Base-by-base conservation (phyloP, 2,888 invertebrate species). In the Mimachlamys varia region DNA sequence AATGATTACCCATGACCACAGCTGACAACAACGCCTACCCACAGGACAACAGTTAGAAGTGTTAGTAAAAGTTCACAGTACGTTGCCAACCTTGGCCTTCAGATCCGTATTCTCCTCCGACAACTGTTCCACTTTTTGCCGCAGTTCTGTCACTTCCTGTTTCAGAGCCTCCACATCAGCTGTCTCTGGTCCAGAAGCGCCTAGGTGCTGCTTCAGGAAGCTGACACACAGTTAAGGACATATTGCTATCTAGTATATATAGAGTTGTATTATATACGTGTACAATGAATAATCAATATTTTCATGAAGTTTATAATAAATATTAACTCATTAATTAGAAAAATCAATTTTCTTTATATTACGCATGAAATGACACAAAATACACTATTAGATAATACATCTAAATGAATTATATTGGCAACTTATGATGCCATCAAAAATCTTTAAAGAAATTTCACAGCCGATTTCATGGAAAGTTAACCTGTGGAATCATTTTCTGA, bases 141-240 rank as follows among this genome's bases (percentile, higher is more conserved):
- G 92, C 50, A 97, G 94, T 93, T 96, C 96, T 88, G 96, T 95
- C 22, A 97, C 95, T 93, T 97, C 96, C 38, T 96, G 93, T 93
- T 96, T 96, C 76, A 97, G 92, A 17, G 96, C 96, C 92, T 97
- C 97, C 0, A 96, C 96, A 94, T 96, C 97, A n/a, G 96, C 96
- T 88, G 96, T 95, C 91, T 96, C 96, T 88, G 97, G 96, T 17
- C 96, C 96, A 38, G 94, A 94, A 10, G 95, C 95, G 55, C 96
- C 96, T 50, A 97, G 91, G 92, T 96, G 96, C 90, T 96, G 95
- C 89, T 95, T 95, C 90, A 97, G 92, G 93, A 96, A 96, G 91
- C 96, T 96, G 89, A 49, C 3, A 37, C 62, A 5, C 33, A 33
- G 92, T 93, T 92, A 94, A 94, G 92, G 92, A 91, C 90, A 89